A percentile compares a stretch with the other conserved stretches of the same genome.
These are phyloP conservation scores for Brachynemurus nebulosus DNA, from an alignment of 2,888 invertebrate species.

Conservation along the genomic window DNA sequence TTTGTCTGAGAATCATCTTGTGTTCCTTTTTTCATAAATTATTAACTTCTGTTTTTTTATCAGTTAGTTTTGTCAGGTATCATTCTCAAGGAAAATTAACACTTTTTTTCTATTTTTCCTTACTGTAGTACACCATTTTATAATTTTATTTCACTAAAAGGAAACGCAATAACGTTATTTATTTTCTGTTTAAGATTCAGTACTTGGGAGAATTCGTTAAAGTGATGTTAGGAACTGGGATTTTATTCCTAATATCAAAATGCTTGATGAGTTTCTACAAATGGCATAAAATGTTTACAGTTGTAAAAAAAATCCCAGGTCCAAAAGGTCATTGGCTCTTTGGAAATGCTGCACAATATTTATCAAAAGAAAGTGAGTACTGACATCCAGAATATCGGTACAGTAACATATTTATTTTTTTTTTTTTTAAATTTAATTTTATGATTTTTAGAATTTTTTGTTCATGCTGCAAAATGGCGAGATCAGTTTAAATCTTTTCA, in stretches of 20 bases:
- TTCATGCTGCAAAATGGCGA: conserved; percentile 15
- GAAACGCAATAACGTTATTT: no score
- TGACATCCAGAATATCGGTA: background rate
- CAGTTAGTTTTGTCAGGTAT: no score
- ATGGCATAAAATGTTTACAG: background rate
- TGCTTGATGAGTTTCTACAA: background rate
- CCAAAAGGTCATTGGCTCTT: conserved; percentile 15
- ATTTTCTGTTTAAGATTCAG: no score
- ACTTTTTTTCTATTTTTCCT: no score
- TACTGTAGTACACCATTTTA: no score
- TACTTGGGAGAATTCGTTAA: no score
- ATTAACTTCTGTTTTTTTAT: no score
- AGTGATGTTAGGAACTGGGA: no score
- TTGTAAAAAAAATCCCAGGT: conserved; percentile 13
- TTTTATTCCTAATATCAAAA: background rate
- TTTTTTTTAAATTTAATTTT: background rate
- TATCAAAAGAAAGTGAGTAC: conserved; percentile 17
- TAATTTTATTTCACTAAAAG: no score
- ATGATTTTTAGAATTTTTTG: conserved; percentile 15
- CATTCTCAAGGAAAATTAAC: no score
- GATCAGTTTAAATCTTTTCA: conserved; percentile 15
- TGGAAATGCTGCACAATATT: conserved; percentile 15
- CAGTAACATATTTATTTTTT: background rate
- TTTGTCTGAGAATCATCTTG: no score
- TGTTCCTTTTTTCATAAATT: no score